phyloP scores from a whole-genome alignment of 2,113 vertebrate genomes.

The Ophiodon elongatus region DNA sequence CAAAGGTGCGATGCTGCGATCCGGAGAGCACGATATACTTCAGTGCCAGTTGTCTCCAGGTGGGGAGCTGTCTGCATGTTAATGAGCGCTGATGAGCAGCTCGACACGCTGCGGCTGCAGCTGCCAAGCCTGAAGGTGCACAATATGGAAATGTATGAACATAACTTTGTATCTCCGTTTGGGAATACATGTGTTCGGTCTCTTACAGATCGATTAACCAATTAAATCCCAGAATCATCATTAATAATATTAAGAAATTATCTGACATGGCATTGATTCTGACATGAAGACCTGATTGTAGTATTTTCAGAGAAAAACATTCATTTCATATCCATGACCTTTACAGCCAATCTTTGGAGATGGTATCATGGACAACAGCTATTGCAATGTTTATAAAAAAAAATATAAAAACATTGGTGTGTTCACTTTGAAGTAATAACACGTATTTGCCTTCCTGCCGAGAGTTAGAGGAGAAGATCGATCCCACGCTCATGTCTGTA shows the following conservation, averaged over 20 bases:
- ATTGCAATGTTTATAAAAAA: background rate
- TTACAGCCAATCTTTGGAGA: background rate
- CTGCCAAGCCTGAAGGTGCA: background rate
- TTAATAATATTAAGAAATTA: background rate
- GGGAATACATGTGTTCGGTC: background rate
- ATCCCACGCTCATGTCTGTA: background rate
- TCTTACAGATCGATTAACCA: background rate
- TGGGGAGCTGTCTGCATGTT: background rate
- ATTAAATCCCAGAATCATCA: background rate
- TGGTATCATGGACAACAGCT: background rate
- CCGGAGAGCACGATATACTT: constrained; percentile 1
- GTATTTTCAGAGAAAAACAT: background rate
- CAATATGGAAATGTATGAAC: background rate
- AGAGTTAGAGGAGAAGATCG: background rate
- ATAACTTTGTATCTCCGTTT: background rate
- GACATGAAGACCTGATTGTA: background rate
- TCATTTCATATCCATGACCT: background rate
- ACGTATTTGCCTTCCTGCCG: background rate
- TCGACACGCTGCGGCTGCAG: background rate
- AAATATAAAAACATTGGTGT: background rate
- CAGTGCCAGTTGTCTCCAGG: background rate
- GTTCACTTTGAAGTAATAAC: background rate
- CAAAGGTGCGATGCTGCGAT: background rate
- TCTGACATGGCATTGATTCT: background rate
- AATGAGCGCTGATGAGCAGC: background rate